Conservation (phyloP, 35 echinoderm and acorn worm genomes). For the Heliocidaris tuberculata region DNA sequence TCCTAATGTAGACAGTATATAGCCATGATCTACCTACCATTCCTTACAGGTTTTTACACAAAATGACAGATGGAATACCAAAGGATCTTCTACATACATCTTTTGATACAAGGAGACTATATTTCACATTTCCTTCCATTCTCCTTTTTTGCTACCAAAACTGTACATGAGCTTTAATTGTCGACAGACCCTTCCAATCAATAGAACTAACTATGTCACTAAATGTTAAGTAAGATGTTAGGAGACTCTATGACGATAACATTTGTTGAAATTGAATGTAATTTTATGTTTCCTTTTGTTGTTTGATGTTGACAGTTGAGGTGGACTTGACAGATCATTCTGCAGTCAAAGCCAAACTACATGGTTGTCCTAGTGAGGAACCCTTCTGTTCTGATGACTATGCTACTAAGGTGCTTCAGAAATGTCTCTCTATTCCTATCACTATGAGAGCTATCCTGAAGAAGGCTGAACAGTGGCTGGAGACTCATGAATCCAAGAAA, state of each 20-base stretch:
- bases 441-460: conserved; percentile 98
- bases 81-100: too few relatives aligned
- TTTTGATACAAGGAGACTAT: too few relatives aligned
- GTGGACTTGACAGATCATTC: conserved; percentile 70
- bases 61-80: too few relatives aligned
- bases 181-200: too few relatives aligned
- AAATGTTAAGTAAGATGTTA: too few relatives aligned
- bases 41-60: too few relatives aligned
- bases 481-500: conserved; percentile 47
- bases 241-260: neutral
- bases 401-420: conserved; percentile 92
- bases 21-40: too few relatives aligned
- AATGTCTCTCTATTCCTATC: conserved; percentile 89
- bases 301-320: conserved; percentile 71
- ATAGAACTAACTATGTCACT: too few relatives aligned
- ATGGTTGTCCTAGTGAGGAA: conserved; percentile 74
- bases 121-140: too few relatives aligned
- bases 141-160: too few relatives aligned
- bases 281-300: neutral
- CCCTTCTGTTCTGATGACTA: conserved; percentile 92
- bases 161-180: too few relatives aligned
- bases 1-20: too few relatives aligned
- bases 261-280: neutral
- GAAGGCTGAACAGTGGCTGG: conserved; percentile 57
- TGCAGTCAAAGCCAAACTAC: conserved; percentile 79